Conservation (phyloP, 2,888 invertebrate species). For the Matsumyia berberina region DNA sequence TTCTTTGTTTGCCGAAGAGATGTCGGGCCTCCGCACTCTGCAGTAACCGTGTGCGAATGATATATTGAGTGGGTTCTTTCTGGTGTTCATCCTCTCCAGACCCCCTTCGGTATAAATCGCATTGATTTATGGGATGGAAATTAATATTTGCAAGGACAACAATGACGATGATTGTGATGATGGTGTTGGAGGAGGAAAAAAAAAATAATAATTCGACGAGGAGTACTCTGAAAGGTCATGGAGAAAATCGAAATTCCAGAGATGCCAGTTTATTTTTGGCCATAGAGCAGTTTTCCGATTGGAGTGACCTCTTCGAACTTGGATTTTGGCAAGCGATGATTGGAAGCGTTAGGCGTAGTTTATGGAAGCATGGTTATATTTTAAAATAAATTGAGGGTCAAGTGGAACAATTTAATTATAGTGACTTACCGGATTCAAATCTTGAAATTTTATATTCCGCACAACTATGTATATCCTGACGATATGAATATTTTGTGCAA, state of each 20-base stretch:
- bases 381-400: no score
- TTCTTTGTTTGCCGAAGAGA: conserved; percentile 7
- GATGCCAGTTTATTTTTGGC: not conserved
- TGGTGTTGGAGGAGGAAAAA: no score
- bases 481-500: no score
- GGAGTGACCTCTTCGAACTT: no score
- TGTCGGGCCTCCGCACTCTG: not conserved
- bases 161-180: not conserved
- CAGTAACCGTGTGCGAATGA: conserved; percentile 8
- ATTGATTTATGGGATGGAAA: conserved; percentile 61
- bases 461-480: no score
- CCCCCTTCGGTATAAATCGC: conserved; percentile 19
- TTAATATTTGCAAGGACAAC: conserved; percentile 62
- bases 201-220: no score
- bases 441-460: no score
- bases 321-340: not conserved
- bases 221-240: not conserved
- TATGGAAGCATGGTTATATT: no score
- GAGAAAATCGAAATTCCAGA: not conserved
- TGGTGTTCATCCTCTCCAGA: not conserved
- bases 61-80: conserved; percentile 31
- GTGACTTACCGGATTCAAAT: no score
- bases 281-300: not conserved
- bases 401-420: no score
- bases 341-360: no score